Base-by-base conservation (phyloP, 2,113 vertebrate species). In the Otolemur garnettii region DNA sequence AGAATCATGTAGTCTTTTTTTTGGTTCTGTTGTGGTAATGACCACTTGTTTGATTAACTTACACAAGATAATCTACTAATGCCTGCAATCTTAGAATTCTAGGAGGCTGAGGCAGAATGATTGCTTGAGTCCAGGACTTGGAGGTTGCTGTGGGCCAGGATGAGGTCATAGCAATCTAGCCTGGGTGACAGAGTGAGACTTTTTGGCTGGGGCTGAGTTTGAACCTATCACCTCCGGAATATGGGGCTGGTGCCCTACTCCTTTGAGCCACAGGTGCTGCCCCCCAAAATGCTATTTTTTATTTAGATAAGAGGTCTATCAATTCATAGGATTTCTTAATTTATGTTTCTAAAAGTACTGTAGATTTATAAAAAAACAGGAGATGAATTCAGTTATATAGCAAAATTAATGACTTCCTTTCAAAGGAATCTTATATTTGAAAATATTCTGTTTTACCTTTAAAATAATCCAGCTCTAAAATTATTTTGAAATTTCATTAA, bases 341-440 rank as follows among this genome's bases (percentile, higher is more conserved):
- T 94, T 84, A 5, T 87, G 5, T 84, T 97, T 92, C 82, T 79
- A 74, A 96, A 91, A 82, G 35, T 62, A 92, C 0, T 19, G 77
- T 79, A 85, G 21, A 71, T 45, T 75, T 15, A 55, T 6, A 64
- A 89, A 60, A 87, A 78, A 21, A 19, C 33, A 87, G 28, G 53
- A 88, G 57, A 26, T 72, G 89, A 79, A 93, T 78, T 95, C 18
- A 92, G 86, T 97, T 94, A 83, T 42, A 42, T 35, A 83, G 88
- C 2, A 94, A 93, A 93, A 96, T 79, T 94, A 96, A 81, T 90
- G 62, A 87, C 74, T 93, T 96, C 21, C 66, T 24, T 71, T 92
- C 35, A 95, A 92, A 96, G 69, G 26, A 12, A 33, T 21, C 88
- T 95, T 38, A 69, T 71, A 79, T 72, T 79, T 35, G 10, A 92